Evolutionary conservation across 2,113 vertebrate genomes (phyloP).

Genomic region (Emydura subglobosa): DNA sequence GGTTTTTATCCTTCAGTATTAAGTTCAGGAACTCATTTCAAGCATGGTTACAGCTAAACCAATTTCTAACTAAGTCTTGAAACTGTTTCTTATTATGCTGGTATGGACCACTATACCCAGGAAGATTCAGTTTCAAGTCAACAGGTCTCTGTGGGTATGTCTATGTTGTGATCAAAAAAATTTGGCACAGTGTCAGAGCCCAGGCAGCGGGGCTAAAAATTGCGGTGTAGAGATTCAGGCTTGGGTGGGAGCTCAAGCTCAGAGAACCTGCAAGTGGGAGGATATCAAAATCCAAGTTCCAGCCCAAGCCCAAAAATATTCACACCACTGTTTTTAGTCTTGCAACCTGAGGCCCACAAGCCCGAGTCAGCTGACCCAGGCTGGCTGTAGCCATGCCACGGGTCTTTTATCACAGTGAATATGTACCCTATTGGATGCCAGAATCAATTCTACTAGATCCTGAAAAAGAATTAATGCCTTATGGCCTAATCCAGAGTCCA

Average conservation of each 20-base stretch:
- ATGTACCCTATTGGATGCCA: not conserved
- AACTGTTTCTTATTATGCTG: not conserved
- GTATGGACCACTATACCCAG: not conserved
- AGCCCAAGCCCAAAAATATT: not conserved
- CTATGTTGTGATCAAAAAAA: not conserved
- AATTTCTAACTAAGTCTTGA: not conserved
- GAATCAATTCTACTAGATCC: not conserved
- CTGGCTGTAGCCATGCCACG: not conserved
- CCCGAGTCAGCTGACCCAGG: too few species aligned
- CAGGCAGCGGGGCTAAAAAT: not conserved
- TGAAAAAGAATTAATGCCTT: not conserved
- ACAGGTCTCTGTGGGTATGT: not conserved
- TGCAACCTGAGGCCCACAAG: not conserved
- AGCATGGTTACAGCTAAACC: not conserved
- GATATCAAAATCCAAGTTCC: not conserved
- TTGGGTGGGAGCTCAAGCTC: not conserved
- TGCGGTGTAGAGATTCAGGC: not conserved
- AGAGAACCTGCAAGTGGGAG: not conserved
- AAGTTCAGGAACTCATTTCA: not conserved
- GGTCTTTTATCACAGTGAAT: not conserved
- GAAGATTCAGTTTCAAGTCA: not conserved
- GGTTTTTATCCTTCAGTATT: not conserved
- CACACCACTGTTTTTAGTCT: not conserved
- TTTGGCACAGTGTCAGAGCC: not conserved
- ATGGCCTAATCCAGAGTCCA: not conserved